A percentile compares a stretch with the other conserved stretches of the same genome.
These are phyloP conservation scores for Cheilosia vernalis DNA, from an alignment of 2,888 invertebrate species.

Conservation along the genomic window DNA sequence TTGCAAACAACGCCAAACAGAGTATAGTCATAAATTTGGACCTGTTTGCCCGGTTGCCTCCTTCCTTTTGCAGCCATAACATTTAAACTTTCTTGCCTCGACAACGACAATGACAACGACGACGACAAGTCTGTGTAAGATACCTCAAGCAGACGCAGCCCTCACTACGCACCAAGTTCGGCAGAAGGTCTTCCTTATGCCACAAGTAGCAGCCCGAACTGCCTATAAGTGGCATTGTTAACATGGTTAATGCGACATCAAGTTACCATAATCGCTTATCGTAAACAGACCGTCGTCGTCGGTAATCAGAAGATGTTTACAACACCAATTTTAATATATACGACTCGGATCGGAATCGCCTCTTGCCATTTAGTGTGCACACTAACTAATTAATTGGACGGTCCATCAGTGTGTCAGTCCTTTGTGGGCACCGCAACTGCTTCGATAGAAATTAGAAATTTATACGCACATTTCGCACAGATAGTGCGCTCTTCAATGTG, in stretches of 20 bases:
- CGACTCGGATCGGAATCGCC: not conserved
- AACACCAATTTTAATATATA: constrained; percentile 33
- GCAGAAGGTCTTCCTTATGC: constrained; percentile 32
- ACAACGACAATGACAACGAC: constrained; percentile 5
- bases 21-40: constrained; percentile 20
- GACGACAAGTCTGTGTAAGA: constrained; percentile 7
- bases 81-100: constrained; percentile 19
- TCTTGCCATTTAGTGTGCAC: constrained; percentile 17
- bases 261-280: constrained; percentile 60
- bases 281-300: not conserved
- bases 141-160: not conserved
- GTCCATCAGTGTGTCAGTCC: constrained; percentile 16
- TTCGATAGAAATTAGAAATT: constrained; percentile 62
- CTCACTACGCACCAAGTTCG: not conserved
- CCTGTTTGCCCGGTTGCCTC: constrained; percentile 1
- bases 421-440: constrained; percentile 12
- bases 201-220: not conserved
- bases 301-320: constrained; percentile 35
- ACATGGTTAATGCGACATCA: constrained; percentile 42
- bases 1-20: constrained; percentile 13
- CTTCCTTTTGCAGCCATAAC: not conserved
- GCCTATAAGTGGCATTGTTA: constrained; percentile 30
- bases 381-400: constrained; percentile 51
- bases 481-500: constrained; percentile 29
- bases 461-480: constrained; percentile 34